A percentile compares a stretch with the other conserved stretches of the same genome.
These are phyloP conservation scores for Lutjanus argentimaculatus DNA, from an alignment of 2,797 vertebrate genomes.

Conservation along the genomic window DNA sequence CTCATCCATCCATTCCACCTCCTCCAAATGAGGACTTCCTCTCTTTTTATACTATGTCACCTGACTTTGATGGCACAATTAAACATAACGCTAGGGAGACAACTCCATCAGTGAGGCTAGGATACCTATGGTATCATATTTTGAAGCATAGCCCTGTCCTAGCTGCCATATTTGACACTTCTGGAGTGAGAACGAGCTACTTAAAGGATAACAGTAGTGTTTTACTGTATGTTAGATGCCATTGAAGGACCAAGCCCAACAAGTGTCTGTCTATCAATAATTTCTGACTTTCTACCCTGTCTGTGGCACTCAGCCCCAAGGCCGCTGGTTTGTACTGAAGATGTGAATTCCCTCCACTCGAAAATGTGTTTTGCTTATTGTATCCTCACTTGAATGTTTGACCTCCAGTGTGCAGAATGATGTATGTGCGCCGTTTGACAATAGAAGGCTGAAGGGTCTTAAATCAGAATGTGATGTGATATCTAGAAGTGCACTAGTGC, in stretches of 20 bases:
- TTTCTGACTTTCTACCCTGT: not conserved
- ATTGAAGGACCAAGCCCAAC: not conserved
- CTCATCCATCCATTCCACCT: no score
- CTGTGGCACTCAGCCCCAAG: no score
- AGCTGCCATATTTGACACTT: no score
- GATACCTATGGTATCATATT: no score
- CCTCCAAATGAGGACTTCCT: no score
- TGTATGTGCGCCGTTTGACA: constrained; percentile 3
- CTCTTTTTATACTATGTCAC: no score
- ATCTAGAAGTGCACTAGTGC: not conserved
- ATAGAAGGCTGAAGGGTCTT: not conserved
- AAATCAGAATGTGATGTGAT: not conserved
- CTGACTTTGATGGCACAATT: no score
- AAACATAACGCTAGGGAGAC: no score
- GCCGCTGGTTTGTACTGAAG: not conserved
- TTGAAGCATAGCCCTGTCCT: no score
- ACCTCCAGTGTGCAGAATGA: not conserved
- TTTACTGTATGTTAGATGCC: not conserved
- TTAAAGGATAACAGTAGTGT: not conserved
- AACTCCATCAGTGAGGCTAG: no score
- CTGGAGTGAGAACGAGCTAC: no score
- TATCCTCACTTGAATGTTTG: not conserved
- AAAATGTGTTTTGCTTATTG: not conserved
- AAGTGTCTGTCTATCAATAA: not conserved
- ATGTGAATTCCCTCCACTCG: not conserved